Evolutionary conservation across 2,797 vertebrate genomes (phyloP), one percentile per base, ranked within the genome.

Genomic region (Microchirus variegatus): DNA sequence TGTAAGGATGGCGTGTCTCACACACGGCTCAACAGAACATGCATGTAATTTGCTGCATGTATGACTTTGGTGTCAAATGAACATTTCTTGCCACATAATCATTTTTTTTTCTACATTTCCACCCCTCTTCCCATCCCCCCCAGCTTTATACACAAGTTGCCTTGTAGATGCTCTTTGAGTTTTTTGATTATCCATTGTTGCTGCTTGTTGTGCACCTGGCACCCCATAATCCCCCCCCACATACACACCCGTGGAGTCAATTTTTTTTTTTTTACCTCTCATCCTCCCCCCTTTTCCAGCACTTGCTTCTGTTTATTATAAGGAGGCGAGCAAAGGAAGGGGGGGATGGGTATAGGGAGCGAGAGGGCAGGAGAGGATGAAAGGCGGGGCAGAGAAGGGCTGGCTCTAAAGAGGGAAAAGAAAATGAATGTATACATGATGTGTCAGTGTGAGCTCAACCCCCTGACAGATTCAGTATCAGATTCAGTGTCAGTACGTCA

Each of bases 11-110:
- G 4, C 4, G 67, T 78, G 67, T 78, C 56, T 78, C 56, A 11
- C 62, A 50, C 53, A 57, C 74, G 77, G 73, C 75, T 84, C 83
- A 84, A 88, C 80, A 83, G 74, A 84, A 83, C 75, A 82, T 35
- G 47, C 82, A 74, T 62, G 84, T 67, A 26, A 90, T 90, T 84
- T 82, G 83, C 75, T 76, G 86, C 82, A 75, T 62, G 84, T 67
- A 26, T 77, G 81, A 78, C 73, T 88, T 61, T 54, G 38, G 38
- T 50, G 60, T 66, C n/a, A 81, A 78, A 81, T 66, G 71, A 81
- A 54, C 47, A 5, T 50, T 57, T 80, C 53, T 62, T 16, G 35
- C 57, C 52, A 54, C 56, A 61, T 73, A 62, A 71, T 68, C n/a
- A n/a, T 49, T 22, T 3, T 38, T 3, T 59, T 62, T 43, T 43